These are phyloP conservation scores for Calycopis cecrops DNA, from an alignment of 1,140 invertebrate genomes.

Conservation along the genomic window DNA sequence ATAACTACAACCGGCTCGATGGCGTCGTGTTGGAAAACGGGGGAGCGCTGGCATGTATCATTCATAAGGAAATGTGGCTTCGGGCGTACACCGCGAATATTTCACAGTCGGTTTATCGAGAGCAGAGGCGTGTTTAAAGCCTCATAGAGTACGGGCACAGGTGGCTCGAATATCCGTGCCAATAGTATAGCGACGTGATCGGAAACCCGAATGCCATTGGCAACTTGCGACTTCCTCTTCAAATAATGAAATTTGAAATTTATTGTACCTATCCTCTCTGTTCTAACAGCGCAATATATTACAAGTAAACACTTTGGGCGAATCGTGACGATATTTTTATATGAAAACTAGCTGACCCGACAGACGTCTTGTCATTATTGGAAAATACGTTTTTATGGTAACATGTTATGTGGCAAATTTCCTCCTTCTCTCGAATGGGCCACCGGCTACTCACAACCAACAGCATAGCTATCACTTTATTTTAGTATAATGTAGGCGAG, in stretches of 20 bases:
- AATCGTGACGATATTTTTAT: conserved; percentile 17
- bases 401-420: too few relatives aligned
- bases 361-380: too few relatives aligned
- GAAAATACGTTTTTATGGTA: too few relatives aligned
- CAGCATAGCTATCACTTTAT: too few relatives aligned
- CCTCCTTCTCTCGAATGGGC: too few relatives aligned
- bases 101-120: conserved; percentile 71
- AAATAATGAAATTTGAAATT: conserved; percentile 74
- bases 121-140: conserved; percentile 66
- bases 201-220: conserved; percentile 65
- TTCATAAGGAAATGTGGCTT: conserved; percentile 67
- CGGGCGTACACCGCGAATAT: conserved; percentile 61
- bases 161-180: conserved; percentile 69
- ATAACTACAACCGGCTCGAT: conserved; percentile 43
- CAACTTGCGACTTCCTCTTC: conserved; percentile 68
- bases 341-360: too few relatives aligned
- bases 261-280: conserved; percentile 58
- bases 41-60: conserved; percentile 60
- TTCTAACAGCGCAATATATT: conserved; percentile 55
- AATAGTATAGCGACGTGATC: conserved; percentile 72
- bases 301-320: conserved; percentile 32
- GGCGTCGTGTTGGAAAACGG: conserved; percentile 36
- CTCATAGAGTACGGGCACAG: conserved; percentile 69
- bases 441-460: too few relatives aligned
- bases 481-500: too few relatives aligned